Conservation (phyloP, 2,888 invertebrate species). For the Noctua fimbriata region DNA sequence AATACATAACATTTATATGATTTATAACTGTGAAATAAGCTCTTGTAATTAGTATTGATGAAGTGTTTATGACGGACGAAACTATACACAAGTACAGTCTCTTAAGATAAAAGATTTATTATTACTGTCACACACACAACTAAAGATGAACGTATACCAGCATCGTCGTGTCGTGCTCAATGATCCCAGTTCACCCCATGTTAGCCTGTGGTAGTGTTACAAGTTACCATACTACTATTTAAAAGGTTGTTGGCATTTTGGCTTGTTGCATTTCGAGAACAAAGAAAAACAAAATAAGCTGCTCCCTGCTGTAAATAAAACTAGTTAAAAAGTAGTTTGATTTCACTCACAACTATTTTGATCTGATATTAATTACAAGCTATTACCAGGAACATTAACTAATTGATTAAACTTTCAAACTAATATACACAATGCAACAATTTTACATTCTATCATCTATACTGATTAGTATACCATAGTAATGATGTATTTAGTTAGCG, state of each 20-base stretch:
- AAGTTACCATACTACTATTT: conserved; percentile 3
- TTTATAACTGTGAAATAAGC: conserved; percentile 66
- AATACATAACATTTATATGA: conserved; percentile 59
- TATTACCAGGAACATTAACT: conserved; percentile 82
- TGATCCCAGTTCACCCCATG: conserved; percentile 25
- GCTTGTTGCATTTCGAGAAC: conserved; percentile 52
- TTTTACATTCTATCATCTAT: conserved; percentile 68
- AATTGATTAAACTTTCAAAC: conserved; percentile 76
- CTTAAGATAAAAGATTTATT: conserved; percentile 41
- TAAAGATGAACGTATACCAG: conserved; percentile 16
- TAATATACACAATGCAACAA: conserved; percentile 75
- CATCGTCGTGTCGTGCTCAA: conserved; percentile 18
- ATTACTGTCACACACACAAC: conserved; percentile 39
- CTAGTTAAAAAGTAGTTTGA: conserved; percentile 66
- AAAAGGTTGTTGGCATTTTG: conserved; percentile 23
- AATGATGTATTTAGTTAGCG: conserved; percentile 38
- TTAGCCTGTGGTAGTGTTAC: not conserved
- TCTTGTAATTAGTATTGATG: conserved; percentile 59
- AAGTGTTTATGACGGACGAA: conserved; percentile 37
- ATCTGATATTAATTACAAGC: conserved; percentile 78
- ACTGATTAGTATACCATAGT: conserved; percentile 59
- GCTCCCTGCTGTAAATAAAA: conserved; percentile 67
- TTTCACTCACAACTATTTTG: conserved; percentile 77
- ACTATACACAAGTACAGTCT: conserved; percentile 28
- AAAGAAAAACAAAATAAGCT: conserved; percentile 64